These are phyloP conservation scores for Parauchenoglanis ngamensis DNA, from an alignment of 2,797 vertebrate species.

Conservation along the genomic window DNA sequence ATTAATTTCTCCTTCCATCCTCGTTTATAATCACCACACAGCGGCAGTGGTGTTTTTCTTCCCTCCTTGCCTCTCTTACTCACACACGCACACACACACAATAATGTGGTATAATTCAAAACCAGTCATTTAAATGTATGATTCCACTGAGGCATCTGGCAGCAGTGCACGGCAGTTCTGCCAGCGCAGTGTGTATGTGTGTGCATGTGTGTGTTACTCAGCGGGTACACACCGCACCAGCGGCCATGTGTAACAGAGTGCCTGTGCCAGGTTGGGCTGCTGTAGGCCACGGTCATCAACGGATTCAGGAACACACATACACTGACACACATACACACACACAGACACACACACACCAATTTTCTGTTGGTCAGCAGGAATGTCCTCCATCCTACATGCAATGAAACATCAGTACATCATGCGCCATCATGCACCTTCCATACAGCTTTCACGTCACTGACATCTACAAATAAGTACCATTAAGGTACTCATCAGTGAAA, in stretches of 20 bases:
- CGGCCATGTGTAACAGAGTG: conserved; percentile 33
- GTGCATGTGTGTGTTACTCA: conserved; percentile 22
- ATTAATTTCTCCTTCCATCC: conserved; percentile 16
- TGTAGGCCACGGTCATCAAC: conserved; percentile 26
- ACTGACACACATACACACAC: conserved; percentile 28
- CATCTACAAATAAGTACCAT: not conserved
- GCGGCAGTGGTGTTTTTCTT: not conserved
- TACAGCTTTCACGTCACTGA: not conserved
- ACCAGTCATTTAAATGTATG: conserved; percentile 17
- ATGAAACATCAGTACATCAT: conserved; percentile 26
- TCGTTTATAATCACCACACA: conserved; percentile 27
- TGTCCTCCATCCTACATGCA: conserved; percentile 22
- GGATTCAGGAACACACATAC: conserved; percentile 9
- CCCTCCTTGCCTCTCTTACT: not conserved
- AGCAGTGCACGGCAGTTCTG: conserved; percentile 19
- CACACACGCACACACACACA: conserved; percentile 5
- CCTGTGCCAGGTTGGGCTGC: conserved; percentile 27
- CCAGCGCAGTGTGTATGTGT: conserved; percentile 33
- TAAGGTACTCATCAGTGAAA: not conserved
- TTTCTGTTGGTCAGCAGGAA: conserved; percentile 48
- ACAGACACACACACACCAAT: not conserved
- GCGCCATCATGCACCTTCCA: conserved; percentile 1
- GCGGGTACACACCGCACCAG: conserved; percentile 42
- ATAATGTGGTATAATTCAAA: conserved; percentile 23
- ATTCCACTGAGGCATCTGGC: conserved; percentile 35